phyloP scores from a whole-genome alignment of 2,888 invertebrate genomes.

The Netelia inedita region DNA sequence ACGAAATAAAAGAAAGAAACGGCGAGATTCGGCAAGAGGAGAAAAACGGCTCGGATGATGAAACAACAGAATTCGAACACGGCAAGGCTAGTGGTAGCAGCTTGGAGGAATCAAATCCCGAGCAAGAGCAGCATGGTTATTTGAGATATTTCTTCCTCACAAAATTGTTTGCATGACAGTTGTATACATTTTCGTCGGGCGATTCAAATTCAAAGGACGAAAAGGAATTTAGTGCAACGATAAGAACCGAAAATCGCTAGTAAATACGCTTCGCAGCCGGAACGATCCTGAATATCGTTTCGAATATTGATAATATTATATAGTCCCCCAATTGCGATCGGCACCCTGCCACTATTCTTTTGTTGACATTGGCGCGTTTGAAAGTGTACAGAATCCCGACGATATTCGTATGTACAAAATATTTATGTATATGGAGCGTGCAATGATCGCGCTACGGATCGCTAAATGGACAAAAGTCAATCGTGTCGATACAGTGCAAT shows the following conservation, averaged over 20 bases:
- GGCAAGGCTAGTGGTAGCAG: slow-evolving; percentile 62
- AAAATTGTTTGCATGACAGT: slow-evolving; percentile 81
- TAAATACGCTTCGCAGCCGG: slow-evolving; percentile 14
- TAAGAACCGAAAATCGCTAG: slow-evolving; percentile 9
- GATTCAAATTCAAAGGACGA: slow-evolving; percentile 56
- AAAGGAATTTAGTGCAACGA: slow-evolving; percentile 60
- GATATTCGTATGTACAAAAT: not conserved
- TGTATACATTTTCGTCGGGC: slow-evolving; percentile 70
- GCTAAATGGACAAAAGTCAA: not conserved
- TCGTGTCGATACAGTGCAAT: slow-evolving; percentile 16
- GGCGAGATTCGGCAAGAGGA: slow-evolving; percentile 28
- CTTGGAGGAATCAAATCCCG: slow-evolving; percentile 64
- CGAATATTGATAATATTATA: too few relatives aligned
- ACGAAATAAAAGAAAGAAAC: slow-evolving; percentile 17
- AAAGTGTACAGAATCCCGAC: not conserved
- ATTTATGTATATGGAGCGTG: not conserved
- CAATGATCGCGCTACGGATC: not conserved
- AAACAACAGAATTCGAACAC: slow-evolving; percentile 58
- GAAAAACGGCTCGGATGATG: slow-evolving; percentile 49
- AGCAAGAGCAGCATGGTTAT: slow-evolving; percentile 78
- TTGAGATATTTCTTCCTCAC: slow-evolving; percentile 79
- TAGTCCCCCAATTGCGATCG: not conserved
- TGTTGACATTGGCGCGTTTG: not conserved
- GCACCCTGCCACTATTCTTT: not conserved
- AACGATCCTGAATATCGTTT: not conserved